Conservation (phyloP, 1,140 invertebrate species). For the Bradysia coprophila region DNA sequence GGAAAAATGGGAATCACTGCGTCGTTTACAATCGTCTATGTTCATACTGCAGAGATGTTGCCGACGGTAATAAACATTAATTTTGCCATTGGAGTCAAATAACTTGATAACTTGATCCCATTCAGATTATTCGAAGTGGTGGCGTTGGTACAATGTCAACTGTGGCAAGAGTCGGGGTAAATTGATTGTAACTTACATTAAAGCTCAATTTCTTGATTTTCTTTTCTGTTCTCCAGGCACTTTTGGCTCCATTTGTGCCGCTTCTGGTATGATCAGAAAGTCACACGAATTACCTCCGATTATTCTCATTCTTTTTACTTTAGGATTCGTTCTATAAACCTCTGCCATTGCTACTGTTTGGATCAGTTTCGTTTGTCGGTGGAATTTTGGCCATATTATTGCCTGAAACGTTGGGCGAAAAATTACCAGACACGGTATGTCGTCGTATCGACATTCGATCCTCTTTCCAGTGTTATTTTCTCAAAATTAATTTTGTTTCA, state of each 20-base stretch:
- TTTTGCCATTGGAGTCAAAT: slow-evolving; percentile 2
- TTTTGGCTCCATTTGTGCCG: slow-evolving; percentile 39
- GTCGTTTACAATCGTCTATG: slow-evolving; percentile 37
- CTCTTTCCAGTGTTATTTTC: not conserved
- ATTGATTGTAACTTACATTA: too few relatives aligned
- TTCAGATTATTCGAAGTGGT: slow-evolving; percentile 26
- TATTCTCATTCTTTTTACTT: too few relatives aligned
- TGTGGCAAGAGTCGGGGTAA: slow-evolving; percentile 33
- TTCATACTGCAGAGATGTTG: slow-evolving; percentile 41
- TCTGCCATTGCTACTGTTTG: slow-evolving; percentile 35
- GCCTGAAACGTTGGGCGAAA: slow-evolving; percentile 37
- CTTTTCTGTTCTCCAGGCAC: too few relatives aligned
- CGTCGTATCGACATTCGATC: not conserved
- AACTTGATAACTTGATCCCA: slow-evolving; percentile 1
- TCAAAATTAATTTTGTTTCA: not conserved
- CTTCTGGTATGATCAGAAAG: slow-evolving; percentile 26
- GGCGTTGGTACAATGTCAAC: slow-evolving; percentile 38
- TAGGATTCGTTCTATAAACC: slow-evolving; percentile 28
- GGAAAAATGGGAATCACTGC: slow-evolving; percentile 43
- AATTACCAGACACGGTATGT: slow-evolving; percentile 31
- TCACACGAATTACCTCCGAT: not conserved
- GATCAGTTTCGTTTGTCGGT: slow-evolving; percentile 26
- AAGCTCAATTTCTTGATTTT: too few relatives aligned
- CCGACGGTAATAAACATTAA: slow-evolving; percentile 29
- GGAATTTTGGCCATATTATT: slow-evolving; percentile 29